phyloP scores from a whole-genome alignment of 92 coral and sea anemone genomes.

The Muricea muricata region DNA sequence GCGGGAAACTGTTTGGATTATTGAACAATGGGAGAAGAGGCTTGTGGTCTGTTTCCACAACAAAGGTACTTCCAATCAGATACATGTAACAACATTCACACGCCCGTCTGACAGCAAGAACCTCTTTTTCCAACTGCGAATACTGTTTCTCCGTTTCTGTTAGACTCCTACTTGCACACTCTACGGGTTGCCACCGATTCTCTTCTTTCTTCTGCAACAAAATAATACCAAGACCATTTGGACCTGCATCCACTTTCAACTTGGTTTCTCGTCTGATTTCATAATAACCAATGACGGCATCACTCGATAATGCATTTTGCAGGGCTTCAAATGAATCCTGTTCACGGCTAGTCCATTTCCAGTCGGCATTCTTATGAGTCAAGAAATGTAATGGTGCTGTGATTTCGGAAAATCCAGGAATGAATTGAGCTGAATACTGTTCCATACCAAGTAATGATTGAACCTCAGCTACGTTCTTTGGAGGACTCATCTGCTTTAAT shows the following conservation, averaged over 20 bases:
- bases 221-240: conserved; percentile 41
- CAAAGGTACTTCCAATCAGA: conserved; percentile 37
- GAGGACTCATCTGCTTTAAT: conserved; percentile 37
- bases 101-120: conserved; percentile 51
- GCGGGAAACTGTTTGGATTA: conserved; percentile 23
- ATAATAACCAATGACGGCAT: conserved; percentile 50
- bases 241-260: conserved; percentile 52
- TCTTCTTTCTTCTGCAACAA: conserved; percentile 43
- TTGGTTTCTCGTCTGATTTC: conserved; percentile 32
- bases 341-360: conserved; percentile 42
- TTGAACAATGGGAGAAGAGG: conserved; percentile 11
- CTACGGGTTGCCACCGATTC: conserved; percentile 42
- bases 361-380: conserved; percentile 25
- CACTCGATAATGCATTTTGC: conserved; percentile 42
- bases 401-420: conserved; percentile 34
- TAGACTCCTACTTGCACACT: conserved; percentile 52
- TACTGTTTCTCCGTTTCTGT: conserved; percentile 16
- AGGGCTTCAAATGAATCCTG: conserved; percentile 37
- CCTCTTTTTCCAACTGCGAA: conserved; percentile 36
- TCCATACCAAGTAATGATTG: conserved; percentile 48
- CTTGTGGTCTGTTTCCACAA: conserved; percentile 1
- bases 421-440: conserved; percentile 38
- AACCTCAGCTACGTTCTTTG: conserved; percentile 29
- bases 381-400: conserved; percentile 54
- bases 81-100: conserved; percentile 31